Conservation (phyloP, 2,888 invertebrate species). For the Nezara viridula region DNA sequence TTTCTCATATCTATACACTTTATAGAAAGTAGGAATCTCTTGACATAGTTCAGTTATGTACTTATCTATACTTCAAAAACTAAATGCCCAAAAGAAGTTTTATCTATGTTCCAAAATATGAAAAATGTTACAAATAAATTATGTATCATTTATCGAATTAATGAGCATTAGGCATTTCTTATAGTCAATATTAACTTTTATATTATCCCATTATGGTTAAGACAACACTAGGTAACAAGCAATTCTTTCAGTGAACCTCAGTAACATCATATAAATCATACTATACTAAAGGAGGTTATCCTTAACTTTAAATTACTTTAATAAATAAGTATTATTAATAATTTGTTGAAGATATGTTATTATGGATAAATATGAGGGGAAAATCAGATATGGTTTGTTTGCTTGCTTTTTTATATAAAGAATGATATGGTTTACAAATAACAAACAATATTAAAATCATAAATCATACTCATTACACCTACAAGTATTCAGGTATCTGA, state of each 20-base stretch:
- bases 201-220: conserved; percentile 59
- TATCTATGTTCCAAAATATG: neutral
- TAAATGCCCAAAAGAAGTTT: neutral
- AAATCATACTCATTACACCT: conserved; percentile 41
- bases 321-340: conserved; percentile 19
- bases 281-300: neutral
- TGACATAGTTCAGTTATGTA: conserved; percentile 20
- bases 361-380: neutral
- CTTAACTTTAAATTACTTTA: neutral
- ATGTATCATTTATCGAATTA: conserved; percentile 45
- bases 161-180: conserved; percentile 64
- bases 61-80: conserved; percentile 31
- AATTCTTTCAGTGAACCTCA: conserved; percentile 47
- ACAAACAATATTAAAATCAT: conserved; percentile 9
- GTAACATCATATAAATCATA: conserved; percentile 20
- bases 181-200: conserved; percentile 62
- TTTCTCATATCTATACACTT: conserved; percentile 55
- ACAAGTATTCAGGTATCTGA: conserved; percentile 53
- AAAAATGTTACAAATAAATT: conserved; percentile 36
- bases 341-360: conserved; percentile 49
- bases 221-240: conserved; percentile 59
- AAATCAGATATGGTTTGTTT: conserved; percentile 46
- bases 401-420: neutral
- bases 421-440: conserved; percentile 31
- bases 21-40: conserved; percentile 57